phyloP scores from a whole-genome alignment of 1,140 invertebrate genomes.

The Oryzaephilus surinamensis region DNA sequence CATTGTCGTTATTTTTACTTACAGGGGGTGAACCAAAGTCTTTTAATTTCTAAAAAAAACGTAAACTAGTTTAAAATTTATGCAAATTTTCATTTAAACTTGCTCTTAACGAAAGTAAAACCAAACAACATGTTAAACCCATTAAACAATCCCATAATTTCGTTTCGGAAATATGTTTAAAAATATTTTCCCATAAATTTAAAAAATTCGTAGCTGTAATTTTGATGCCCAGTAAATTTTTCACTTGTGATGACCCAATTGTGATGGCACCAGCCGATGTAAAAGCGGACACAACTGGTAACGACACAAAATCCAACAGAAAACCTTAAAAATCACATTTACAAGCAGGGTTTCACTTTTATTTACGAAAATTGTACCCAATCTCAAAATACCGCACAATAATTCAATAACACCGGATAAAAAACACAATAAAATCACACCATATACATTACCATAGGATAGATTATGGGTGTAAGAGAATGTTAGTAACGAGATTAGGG shows the following conservation, averaged over 20 bases:
- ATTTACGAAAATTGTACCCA: conserved; percentile 38
- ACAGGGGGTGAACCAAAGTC: conserved; percentile 20
- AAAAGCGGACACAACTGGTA: conserved; percentile 76
- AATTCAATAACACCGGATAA: conserved; percentile 56
- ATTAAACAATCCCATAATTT: conserved; percentile 49
- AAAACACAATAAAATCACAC: conserved; percentile 64
- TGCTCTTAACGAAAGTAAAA: conserved; percentile 53
- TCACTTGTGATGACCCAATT: conserved; percentile 73
- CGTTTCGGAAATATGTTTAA: conserved; percentile 41
- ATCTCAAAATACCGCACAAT: conserved; percentile 56
- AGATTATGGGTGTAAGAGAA: conserved; percentile 49
- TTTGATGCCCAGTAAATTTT: conserved; percentile 56
- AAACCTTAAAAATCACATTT: conserved; percentile 49
- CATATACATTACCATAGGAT: conserved; percentile 41
- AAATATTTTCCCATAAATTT: conserved; percentile 45
- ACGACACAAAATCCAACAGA: conserved; percentile 75
- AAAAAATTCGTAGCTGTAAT: conserved; percentile 52
- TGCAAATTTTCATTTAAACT: conserved; percentile 25
- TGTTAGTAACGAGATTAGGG: conserved; percentile 62
- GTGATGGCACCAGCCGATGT: conserved; percentile 79
- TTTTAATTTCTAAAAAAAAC: conserved; percentile 29
- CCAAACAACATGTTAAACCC: conserved; percentile 49
- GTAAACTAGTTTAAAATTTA: conserved; percentile 1
- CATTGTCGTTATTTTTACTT: conserved; percentile 20
- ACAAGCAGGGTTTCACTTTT: neutral